phyloP scores from a whole-genome alignment of 2,113 vertebrate species.

The Desmodus rotundus region DNA sequence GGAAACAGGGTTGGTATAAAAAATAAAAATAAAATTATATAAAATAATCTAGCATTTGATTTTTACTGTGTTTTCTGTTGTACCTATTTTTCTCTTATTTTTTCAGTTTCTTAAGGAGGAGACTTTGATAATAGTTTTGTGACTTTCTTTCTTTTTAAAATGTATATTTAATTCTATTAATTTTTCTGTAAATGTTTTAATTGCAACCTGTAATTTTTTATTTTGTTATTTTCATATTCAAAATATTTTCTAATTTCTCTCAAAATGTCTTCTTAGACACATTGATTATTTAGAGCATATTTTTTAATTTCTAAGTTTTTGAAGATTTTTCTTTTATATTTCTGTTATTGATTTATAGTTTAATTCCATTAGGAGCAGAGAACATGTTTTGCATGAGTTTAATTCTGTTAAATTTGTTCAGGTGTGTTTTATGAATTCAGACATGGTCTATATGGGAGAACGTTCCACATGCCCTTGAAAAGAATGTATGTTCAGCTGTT shows the following conservation, averaged over 20 bases:
- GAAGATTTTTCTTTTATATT: neutral
- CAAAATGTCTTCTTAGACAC: neutral
- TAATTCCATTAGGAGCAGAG: neutral
- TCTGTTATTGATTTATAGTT: neutral
- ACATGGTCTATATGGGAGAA: neutral
- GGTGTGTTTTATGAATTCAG: neutral
- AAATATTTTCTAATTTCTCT: neutral
- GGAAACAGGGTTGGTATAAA: neutral
- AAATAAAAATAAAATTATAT: neutral
- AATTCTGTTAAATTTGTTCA: neutral
- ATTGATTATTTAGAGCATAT: neutral
- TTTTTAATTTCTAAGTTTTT: neutral
- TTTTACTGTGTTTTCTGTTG: neutral
- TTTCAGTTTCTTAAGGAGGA: neutral
- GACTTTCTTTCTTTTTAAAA: neutral
- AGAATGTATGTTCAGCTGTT: conserved; percentile 16
- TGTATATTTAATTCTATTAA: neutral
- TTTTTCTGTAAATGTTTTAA: neutral
- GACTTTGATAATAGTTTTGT: neutral
- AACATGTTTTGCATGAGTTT: neutral
- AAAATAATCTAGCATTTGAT: neutral
- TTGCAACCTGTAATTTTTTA: neutral
- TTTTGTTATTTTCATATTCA: neutral
- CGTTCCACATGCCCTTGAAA: neutral
- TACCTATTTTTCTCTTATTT: neutral